Base-by-base conservation (phyloP, 1,140 invertebrate genomes). In the Parasteatoda tepidariorum region DNA sequence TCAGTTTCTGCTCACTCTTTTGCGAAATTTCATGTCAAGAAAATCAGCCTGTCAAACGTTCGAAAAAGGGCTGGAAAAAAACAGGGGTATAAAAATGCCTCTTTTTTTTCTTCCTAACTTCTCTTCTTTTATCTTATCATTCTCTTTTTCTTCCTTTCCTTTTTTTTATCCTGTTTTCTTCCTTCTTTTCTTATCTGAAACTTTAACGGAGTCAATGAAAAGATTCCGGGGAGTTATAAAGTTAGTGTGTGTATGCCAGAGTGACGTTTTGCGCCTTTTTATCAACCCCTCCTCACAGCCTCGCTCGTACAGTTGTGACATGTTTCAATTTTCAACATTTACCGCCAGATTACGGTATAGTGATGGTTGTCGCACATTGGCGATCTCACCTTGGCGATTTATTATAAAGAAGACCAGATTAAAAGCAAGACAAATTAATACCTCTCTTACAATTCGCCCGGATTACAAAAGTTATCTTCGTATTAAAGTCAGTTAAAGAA, bases 321-420 rank as follows among this genome's bases (percentile, higher is more conserved):
- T 74, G 55, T 74, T 74, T 74, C 71, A 74, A 74, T 74, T 74
- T 74, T 61, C 31, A 74, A 59, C 71, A 74, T 74, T 74, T 74
- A 61, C 55, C 71, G 71, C 71, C 71, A n/a, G 55, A 74, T 74
- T 74, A 74, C 28, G 55, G 31, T 34, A 71, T 22, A 11, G 31
- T 22, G 13, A 55, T 48, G 71, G 71, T 59, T 74, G 71, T 57
- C 30, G 18, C 30, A 73, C 2, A 22, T 71, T 31, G 30, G 28
- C n/a, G 48, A 6, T n/a, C 31, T 7, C 22, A 13, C 18, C 1
- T 48, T 48, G 38, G 38, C 38, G 38, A 48, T n/a, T n/a, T n/a
- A n/a, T n/a, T n/a, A n/a, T n/a, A n/a, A n/a, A n/a, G n/a, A n/a
- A n/a, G n/a, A n/a, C n/a, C n/a, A n/a, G n/a, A n/a, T n/a, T n/a